Conservation (phyloP, 2,888 invertebrate genomes). For the Volucella inanis region DNA sequence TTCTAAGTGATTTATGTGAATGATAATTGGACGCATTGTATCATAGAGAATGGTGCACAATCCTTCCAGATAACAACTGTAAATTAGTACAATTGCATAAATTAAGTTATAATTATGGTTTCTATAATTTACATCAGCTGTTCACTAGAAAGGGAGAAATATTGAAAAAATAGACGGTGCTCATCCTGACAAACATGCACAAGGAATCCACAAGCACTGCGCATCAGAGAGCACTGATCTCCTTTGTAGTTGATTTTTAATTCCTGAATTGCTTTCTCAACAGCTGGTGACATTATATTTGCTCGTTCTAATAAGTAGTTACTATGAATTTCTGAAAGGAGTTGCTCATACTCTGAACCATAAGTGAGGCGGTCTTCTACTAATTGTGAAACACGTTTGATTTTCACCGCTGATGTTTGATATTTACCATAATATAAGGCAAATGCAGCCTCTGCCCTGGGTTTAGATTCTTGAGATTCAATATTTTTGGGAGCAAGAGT, state of each 20-base stretch:
- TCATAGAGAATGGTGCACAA: constrained; percentile 96
- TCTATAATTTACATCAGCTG: constrained; percentile 85
- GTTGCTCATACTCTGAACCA: constrained; percentile 89
- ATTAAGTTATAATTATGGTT: not conserved
- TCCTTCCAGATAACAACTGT: constrained; percentile 90
- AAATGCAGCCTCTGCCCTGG: constrained; percentile 87
- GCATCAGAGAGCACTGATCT: constrained; percentile 92
- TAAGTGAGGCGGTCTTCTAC: constrained; percentile 90
- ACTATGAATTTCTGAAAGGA: constrained; percentile 91
- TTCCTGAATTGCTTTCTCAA: constrained; percentile 87
- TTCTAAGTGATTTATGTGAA: constrained; percentile 98
- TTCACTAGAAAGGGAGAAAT: constrained; percentile 89
- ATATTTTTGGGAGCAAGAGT: constrained; percentile 84
- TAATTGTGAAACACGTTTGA: constrained; percentile 91
- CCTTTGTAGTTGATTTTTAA: constrained; percentile 86
- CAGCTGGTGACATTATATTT: constrained; percentile 87
- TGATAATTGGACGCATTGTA: constrained; percentile 94
- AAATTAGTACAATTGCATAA: constrained; percentile 31
- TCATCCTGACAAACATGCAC: constrained; percentile 98
- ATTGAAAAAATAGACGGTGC: constrained; percentile 94
- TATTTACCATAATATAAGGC: constrained; percentile 97
- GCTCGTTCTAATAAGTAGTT: constrained; percentile 91
- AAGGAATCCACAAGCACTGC: constrained; percentile 94
- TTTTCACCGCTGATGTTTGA: constrained; percentile 94
- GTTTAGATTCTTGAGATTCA: constrained; percentile 78